Percentiles rank a stretch among this genome's conserved stretches.
Evolutionary conservation across 2,888 invertebrate species (phyloP).

Genomic region (Cerastis leucographa): DNA sequence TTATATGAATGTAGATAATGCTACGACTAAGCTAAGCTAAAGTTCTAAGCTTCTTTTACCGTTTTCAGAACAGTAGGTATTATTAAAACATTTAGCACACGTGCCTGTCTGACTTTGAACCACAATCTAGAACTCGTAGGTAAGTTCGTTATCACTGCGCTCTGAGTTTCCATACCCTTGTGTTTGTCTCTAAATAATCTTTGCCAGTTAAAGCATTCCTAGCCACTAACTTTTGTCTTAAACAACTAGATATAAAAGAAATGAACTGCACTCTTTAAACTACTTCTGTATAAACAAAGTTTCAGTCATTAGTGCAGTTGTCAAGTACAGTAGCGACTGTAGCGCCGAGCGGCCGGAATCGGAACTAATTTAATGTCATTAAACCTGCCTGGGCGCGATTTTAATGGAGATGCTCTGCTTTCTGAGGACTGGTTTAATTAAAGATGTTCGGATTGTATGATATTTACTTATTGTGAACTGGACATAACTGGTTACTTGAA

Average conservation of each 20-base stretch:
- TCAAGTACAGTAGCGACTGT: slow-evolving; percentile 36
- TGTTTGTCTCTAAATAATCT: background rate
- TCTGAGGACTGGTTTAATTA: slow-evolving; percentile 20
- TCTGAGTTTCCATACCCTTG: background rate
- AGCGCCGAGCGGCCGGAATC: slow-evolving; percentile 10
- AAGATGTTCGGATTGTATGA: background rate
- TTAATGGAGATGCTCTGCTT: slow-evolving; percentile 23
- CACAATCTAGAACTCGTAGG: background rate
- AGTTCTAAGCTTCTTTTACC: background rate
- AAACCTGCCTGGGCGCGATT: background rate
- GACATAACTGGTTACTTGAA: background rate
- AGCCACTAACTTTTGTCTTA: background rate
- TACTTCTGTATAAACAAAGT: slow-evolving; percentile 39
- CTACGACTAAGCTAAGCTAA: no score
- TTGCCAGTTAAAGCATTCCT: background rate
- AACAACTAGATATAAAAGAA: slow-evolving; percentile 1
- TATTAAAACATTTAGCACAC: background rate
- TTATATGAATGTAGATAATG: no score
- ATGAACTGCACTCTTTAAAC: slow-evolving; percentile 1
- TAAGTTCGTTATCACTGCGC: background rate
- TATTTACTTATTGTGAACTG: background rate
- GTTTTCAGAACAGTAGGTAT: background rate
- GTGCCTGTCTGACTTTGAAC: background rate
- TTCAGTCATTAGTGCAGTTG: slow-evolving; percentile 47
- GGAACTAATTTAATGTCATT: slow-evolving; percentile 48